Evolutionary conservation across 2,797 vertebrate species (phyloP).

Genomic region (Gephyroberyx darwinii): DNA sequence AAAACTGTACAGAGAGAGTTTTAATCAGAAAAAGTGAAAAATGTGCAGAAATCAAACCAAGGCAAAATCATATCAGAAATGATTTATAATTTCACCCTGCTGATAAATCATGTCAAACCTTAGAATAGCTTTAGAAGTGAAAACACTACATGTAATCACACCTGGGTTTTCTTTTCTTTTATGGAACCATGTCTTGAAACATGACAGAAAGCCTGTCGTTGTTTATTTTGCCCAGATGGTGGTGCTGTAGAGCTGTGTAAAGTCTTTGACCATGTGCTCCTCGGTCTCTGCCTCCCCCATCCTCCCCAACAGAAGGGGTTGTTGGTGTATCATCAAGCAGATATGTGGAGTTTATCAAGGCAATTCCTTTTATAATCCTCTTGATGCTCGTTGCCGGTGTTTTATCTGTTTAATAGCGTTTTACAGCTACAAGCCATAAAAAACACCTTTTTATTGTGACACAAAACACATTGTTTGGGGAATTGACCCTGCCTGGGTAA

Average conservation of each 20-base stretch:
- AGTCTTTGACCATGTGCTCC: constrained; percentile 45
- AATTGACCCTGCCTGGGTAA: constrained; percentile 80
- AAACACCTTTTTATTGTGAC: constrained; percentile 79
- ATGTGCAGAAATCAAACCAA: too few relatives aligned
- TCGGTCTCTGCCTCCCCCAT: constrained; percentile 20
- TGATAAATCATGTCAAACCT: not conserved
- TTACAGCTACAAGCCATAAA: constrained; percentile 77
- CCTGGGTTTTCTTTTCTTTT: not conserved
- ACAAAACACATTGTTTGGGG: constrained; percentile 80
- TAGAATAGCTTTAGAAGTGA: not conserved
- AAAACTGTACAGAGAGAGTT: too few relatives aligned
- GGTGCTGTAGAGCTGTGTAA: constrained; percentile 58
- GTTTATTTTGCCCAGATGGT: constrained; percentile 47
- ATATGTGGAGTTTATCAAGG: constrained; percentile 83
- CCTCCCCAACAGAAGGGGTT: constrained; percentile 52
- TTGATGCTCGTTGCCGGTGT: constrained; percentile 77
- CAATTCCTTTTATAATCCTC: constrained; percentile 82
- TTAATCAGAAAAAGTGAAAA: too few relatives aligned
- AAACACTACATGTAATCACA: not conserved
- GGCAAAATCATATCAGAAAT: too few relatives aligned
- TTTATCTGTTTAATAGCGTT: constrained; percentile 83
- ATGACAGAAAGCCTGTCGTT: not conserved
- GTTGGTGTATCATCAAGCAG: constrained; percentile 70
- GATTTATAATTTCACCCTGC: not conserved
- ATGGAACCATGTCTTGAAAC: not conserved